Evolutionary conservation across 2,113 vertebrate species (phyloP), one percentile per base, ranked within the genome.

Genomic region (Sterrhoptilus dennistouni): DNA sequence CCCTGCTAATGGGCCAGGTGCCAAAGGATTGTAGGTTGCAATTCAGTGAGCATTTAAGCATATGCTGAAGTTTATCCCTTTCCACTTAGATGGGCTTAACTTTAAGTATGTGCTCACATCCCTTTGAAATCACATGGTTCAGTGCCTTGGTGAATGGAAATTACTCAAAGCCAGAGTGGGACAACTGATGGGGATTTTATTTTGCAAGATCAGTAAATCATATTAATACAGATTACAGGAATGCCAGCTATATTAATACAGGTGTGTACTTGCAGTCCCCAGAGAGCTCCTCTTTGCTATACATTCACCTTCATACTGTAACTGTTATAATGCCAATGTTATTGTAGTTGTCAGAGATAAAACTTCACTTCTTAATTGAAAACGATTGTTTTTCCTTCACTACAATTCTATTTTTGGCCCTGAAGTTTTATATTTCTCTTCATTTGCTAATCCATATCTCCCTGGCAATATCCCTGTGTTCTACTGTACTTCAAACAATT

Each of bases 21-120:
- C 87, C 82, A 59, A 28, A 61, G 66, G 45, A 68, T 69, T 0
- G 4, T 5, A 83, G 50, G 47, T 23, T 17, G 15, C 78, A 35
- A 33, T 74, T 90, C 71, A 66, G 6, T 42, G 77, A 95, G 71
- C 66, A 13, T 83, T 96, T 91, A 76, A 85, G 59, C 78, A 63
- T 38, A 29, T 60, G 52, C 57, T 69, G n/a, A 79, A 76, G 14
- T 87, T 90, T 65, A 93, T 93, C 78, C 91, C 42, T 94, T 89
- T 80, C 85, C 75, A 94, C 70, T 96, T 94, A 80, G 0, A 13
- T 11, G 47, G 77, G 83, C 72, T 95, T 93, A 94, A 64, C 54
- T 84, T 83, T 82, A 93, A 87, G 60, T 81, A 74, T 42, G 82
- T 91, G 87, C 79, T 90, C 81, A 77, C 35, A 63, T 74, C 79